phyloP scores from a whole-genome alignment of 2,113 vertebrate species.

The Python bivittatus region DNA sequence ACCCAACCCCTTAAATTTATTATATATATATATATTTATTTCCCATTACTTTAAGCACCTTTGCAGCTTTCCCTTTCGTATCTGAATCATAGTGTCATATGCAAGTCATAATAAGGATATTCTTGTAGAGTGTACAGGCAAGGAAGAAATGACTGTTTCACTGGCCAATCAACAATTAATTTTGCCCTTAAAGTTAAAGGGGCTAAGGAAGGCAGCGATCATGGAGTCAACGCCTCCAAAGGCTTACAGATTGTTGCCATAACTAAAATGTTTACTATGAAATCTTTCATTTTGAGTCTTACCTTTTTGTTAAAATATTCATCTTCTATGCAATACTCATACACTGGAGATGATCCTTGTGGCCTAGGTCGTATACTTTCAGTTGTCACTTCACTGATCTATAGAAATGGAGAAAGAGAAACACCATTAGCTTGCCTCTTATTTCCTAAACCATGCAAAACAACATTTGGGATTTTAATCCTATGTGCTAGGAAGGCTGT shows the following conservation, averaged over 20 bases:
- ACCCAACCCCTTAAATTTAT: background rate
- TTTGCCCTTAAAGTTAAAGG: background rate
- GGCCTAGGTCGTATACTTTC: conserved; percentile 89
- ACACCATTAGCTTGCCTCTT: background rate
- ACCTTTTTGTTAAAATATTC: conserved; percentile 80
- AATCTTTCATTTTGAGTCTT: conserved; percentile 35
- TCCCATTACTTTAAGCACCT: background rate
- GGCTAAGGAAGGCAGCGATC: background rate
- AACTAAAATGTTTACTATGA: background rate
- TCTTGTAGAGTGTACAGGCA: background rate
- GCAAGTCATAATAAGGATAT: background rate
- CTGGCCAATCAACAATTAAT: background rate
- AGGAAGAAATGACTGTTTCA: background rate
- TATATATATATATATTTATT: no score
- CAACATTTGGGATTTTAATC: no score
- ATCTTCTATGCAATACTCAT: conserved; percentile 81
- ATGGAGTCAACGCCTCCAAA: background rate
- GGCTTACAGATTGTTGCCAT: background rate
- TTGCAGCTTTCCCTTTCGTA: background rate
- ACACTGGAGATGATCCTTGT: conserved; percentile 94
- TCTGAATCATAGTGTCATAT: background rate
- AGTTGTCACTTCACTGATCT: conserved; percentile 83
- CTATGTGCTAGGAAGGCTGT: background rate
- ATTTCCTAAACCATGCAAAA: no score
- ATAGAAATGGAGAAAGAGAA: conserved; percentile 32